Conservation (phyloP, 2,113 vertebrate species). For the Buteo buteo region DNA sequence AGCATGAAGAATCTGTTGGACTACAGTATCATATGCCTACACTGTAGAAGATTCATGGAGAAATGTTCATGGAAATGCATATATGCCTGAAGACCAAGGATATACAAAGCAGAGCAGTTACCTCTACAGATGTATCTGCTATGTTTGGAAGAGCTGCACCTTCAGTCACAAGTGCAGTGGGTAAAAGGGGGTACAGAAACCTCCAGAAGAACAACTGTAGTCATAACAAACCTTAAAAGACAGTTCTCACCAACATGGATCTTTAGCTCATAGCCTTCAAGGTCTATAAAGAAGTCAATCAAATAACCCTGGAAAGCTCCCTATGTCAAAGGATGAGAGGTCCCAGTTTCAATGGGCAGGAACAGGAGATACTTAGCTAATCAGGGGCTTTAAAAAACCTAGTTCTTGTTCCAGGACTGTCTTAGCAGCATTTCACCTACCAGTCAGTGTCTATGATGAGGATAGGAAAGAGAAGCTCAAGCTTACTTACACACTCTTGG, state of each 20-base stretch:
- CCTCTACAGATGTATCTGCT: background rate
- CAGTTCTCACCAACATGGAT: background rate
- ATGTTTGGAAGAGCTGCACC: background rate
- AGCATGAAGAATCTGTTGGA: background rate
- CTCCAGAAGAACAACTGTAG: background rate
- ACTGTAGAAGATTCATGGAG: background rate
- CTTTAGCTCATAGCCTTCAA: background rate
- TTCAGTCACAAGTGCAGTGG: background rate
- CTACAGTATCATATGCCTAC: no score
- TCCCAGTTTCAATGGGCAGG: background rate
- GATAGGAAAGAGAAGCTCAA: background rate
- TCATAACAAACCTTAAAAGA: background rate
- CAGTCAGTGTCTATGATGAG: background rate
- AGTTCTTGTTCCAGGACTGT: background rate
- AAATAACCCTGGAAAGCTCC: background rate
- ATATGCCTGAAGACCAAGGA: background rate
- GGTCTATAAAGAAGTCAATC: background rate
- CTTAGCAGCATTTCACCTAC: background rate
- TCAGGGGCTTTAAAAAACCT: background rate
- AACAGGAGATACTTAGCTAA: background rate
- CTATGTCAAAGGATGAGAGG: background rate
- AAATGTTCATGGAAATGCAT: background rate
- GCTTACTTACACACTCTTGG: conserved; percentile 68
- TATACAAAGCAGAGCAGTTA: background rate
- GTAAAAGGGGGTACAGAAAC: background rate